phyloP scores from a whole-genome alignment of 2,888 invertebrate genomes.

The Sycophila texana region DNA sequence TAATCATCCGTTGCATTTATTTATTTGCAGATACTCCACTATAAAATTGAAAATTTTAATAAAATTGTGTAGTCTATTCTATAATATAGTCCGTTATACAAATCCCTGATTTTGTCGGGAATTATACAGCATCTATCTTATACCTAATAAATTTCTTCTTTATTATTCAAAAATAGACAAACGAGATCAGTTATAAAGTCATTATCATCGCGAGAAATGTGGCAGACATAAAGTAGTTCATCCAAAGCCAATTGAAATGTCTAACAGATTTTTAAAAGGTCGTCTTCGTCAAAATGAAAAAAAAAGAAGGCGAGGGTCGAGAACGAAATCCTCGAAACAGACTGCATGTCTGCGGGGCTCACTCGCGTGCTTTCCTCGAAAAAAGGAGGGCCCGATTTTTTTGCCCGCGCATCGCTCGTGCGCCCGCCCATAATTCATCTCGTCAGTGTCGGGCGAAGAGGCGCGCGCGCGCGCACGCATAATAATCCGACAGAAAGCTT shows the following conservation, averaged over 20 bases:
- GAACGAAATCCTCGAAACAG: background rate
- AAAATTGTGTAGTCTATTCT: too few relatives aligned
- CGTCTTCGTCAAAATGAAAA: background rate
- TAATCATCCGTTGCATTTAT: too few relatives aligned
- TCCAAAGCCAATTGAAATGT: too few relatives aligned
- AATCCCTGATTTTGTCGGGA: too few relatives aligned
- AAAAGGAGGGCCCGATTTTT: slow-evolving; percentile 23
- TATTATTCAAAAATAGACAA: background rate
- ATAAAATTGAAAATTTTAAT: too few relatives aligned
- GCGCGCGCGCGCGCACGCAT: background rate
- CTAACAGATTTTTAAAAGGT: slow-evolving; percentile 1
- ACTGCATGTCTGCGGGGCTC: slow-evolving; percentile 1
- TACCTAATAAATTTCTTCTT: too few relatives aligned
- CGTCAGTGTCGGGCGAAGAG: slow-evolving; percentile 22
- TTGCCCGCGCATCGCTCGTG: background rate
- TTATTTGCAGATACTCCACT: too few relatives aligned
- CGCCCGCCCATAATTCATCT: slow-evolving; percentile 34
- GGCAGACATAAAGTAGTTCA: too few relatives aligned
- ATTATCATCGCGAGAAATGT: background rate
- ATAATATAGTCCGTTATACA: too few relatives aligned
- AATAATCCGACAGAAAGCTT: slow-evolving; percentile 28
- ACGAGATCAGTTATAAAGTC: background rate
- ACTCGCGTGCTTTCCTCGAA: slow-evolving; percentile 9
- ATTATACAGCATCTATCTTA: too few relatives aligned
- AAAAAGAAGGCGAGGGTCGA: background rate